phyloP scores from a whole-genome alignment of 2,113 vertebrate species.

The Carettochelys insculpta region DNA sequence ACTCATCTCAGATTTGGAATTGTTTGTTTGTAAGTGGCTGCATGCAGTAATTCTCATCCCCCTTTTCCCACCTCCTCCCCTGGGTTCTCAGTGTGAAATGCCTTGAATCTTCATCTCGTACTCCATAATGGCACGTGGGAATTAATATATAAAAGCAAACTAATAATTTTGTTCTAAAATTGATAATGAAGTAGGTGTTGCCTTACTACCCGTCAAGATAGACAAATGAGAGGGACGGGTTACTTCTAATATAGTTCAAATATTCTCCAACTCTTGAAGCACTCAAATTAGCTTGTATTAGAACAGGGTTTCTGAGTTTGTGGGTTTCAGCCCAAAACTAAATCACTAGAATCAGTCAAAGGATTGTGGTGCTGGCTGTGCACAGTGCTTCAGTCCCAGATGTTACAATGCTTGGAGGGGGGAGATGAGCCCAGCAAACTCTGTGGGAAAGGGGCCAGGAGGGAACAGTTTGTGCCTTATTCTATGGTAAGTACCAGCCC shows the following conservation, averaged over 20 bases:
- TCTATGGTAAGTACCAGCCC: not conserved
- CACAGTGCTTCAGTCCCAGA: no score
- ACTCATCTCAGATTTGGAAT: constrained; percentile 4
- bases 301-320: not conserved
- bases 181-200: not conserved
- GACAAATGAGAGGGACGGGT: not conserved
- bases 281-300: not conserved
- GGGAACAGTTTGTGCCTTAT: not conserved
- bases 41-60: not conserved
- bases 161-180: constrained; percentile 6
- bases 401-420: no score
- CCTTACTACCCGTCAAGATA: constrained; percentile 21
- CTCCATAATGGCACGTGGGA: not conserved
- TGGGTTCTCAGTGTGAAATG: not conserved
- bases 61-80: not conserved
- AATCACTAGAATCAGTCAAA: not conserved
- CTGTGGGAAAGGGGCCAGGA: not conserved
- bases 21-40: constrained; percentile 19
- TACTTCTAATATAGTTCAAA: not conserved
- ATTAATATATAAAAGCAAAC: not conserved
- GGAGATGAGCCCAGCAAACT: not conserved
- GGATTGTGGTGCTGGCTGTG: not conserved
- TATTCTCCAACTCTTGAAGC: not conserved
- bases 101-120: not conserved
- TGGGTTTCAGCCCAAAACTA: not conserved